Conservation (phyloP, 1,140 invertebrate species). For the Eufriesea mexicana region DNA sequence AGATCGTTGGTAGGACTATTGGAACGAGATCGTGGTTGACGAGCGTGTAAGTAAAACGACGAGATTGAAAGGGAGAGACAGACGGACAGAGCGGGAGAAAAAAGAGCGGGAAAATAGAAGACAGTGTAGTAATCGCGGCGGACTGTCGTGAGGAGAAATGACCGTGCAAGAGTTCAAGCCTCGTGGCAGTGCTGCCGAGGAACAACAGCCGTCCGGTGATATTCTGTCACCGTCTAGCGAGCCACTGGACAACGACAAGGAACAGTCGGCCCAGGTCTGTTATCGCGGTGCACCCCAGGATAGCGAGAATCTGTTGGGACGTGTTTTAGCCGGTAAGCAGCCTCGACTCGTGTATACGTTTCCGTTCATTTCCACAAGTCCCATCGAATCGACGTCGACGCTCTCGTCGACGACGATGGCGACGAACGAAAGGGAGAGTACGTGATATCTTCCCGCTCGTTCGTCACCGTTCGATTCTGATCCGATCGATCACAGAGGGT, state of each 20-base stretch:
- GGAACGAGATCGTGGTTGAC: neutral
- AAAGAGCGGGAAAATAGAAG: neutral
- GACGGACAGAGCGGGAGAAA: neutral
- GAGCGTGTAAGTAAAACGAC: neutral
- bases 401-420: neutral
- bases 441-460: constrained; percentile 31
- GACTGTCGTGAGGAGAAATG: constrained; percentile 67
- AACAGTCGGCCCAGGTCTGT: constrained; percentile 54
- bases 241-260: constrained; percentile 74
- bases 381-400: neutral
- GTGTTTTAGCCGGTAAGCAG: constrained; percentile 81
- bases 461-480: constrained; percentile 24
- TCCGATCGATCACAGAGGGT: neutral
- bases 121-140: constrained; percentile 16
- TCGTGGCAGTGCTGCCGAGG: constrained; percentile 70
- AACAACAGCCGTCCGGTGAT: constrained; percentile 74
- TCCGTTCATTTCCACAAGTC: neutral
- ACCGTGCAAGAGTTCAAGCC: constrained; percentile 81
- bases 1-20: constrained; percentile 32
- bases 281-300: constrained; percentile 69
- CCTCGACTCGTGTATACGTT: too few relatives aligned
- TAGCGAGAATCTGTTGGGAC: constrained; percentile 81
- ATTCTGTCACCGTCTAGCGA: constrained; percentile 75
- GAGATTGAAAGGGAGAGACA: too few relatives aligned
- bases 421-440: constrained; percentile 62